These are phyloP conservation scores for Drosophila repletoides DNA, from an alignment of 1,140 invertebrate species.

Conservation along the genomic window DNA sequence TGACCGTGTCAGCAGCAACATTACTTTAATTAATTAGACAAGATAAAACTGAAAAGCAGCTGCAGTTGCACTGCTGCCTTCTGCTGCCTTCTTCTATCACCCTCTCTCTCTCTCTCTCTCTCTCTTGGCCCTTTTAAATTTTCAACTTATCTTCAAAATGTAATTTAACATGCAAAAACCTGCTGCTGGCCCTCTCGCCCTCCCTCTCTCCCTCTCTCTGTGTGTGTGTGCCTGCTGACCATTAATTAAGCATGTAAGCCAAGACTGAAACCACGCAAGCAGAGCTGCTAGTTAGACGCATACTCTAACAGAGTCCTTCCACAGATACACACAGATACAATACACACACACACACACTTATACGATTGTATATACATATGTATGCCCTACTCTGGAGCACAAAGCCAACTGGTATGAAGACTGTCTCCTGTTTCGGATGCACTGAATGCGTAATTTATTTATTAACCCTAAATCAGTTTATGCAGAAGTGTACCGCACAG, in stretches of 20 bases:
- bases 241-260: constrained; percentile 66
- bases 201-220: constrained; percentile 5
- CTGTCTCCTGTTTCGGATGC: constrained; percentile 40
- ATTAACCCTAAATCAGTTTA: constrained; percentile 78
- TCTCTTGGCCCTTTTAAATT: constrained; percentile 50
- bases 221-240: constrained; percentile 22
- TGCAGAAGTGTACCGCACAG: constrained; percentile 30
- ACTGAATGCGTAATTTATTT: constrained; percentile 72
- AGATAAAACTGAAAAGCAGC: constrained; percentile 49
- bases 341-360: background rate
- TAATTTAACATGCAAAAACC: constrained; percentile 37
- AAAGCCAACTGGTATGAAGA: constrained; percentile 20
- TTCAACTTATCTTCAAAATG: constrained; percentile 59
- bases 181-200: no score
- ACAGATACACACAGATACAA: background rate
- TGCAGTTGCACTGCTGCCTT: no score
- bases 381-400: no score
- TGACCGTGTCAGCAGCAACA: constrained; percentile 63
- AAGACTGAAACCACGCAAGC: constrained; percentile 23
- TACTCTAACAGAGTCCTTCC: background rate
- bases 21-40: constrained; percentile 77
- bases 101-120: background rate
- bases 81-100: no score
- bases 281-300: constrained; percentile 1
- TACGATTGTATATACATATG: no score